phyloP scores from a whole-genome alignment of 2,113 vertebrate genomes.

The Heterotilapia buettikoferi region DNA sequence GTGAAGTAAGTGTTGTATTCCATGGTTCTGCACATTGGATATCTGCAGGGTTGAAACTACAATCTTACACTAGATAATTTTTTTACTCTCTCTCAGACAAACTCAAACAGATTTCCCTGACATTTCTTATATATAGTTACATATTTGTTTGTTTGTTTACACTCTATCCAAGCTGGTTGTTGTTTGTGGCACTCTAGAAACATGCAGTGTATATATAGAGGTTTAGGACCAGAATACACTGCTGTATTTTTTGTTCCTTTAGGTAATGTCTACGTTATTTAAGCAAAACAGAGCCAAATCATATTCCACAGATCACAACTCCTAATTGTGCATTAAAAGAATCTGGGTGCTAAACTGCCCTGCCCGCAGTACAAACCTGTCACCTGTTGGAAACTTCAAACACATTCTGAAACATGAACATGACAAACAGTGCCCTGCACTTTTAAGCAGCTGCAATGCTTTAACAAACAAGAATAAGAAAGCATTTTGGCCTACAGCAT shows the following conservation, averaged over 20 bases:
- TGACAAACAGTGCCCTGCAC: not conserved
- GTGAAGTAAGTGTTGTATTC: not conserved
- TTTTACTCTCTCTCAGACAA: not conserved
- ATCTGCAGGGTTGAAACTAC: too few species aligned
- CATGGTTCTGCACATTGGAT: not conserved
- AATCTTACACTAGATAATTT: not conserved
- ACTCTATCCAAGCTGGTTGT: not conserved
- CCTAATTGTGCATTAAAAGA: not conserved
- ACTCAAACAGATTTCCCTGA: not conserved
- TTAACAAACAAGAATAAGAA: not conserved
- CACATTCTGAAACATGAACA: not conserved
- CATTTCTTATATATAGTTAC: not conserved
- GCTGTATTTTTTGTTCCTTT: not conserved
- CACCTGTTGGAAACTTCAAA: not conserved
- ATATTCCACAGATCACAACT: not conserved
- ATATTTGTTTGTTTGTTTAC: not conserved
- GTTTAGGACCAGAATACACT: not conserved
- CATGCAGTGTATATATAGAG: not conserved
- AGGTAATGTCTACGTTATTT: rapidly evolving
- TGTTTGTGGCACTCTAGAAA: not conserved
- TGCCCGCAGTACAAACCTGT: not conserved
- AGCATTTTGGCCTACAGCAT: not conserved
- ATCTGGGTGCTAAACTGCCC: not conserved
- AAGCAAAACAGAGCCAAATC: not conserved
- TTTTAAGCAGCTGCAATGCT: not conserved